Percentiles rank a stretch among this genome's conserved stretches.
Evolutionary conservation across 2,797 vertebrate genomes (phyloP).

Genomic region (Lepilemur septentrionalis): DNA sequence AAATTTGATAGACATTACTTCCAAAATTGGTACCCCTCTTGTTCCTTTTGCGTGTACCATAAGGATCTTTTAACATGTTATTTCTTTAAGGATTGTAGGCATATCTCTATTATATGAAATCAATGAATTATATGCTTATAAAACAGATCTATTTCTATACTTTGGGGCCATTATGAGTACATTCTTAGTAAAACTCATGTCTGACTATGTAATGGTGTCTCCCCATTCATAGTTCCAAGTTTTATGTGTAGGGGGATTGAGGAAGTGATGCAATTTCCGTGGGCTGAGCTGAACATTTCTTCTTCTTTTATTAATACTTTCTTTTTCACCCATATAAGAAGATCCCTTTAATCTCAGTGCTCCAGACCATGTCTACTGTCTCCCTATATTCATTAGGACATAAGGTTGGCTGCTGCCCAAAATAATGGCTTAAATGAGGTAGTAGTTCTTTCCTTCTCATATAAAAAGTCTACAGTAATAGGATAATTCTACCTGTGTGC

Average conservation of each 20-base stretch:
- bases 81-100: background rate
- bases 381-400: background rate
- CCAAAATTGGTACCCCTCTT: background rate
- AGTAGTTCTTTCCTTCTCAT: background rate
- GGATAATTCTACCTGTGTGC: background rate
- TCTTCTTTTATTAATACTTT: background rate
- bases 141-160: background rate
- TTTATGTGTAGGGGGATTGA: background rate
- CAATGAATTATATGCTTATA: background rate
- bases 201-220: background rate
- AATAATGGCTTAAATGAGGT: background rate
- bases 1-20: background rate
- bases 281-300: background rate
- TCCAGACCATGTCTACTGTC: background rate
- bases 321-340: background rate
- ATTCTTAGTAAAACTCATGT: background rate
- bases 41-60: background rate
- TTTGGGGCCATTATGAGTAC: background rate
- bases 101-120: background rate
- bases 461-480: background rate
- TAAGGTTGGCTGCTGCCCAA: background rate
- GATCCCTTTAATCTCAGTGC: background rate
- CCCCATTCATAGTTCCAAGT: background rate
- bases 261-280: background rate
- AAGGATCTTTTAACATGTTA: background rate